These are phyloP conservation scores for Otocyon megalotis DNA, from an alignment of 2,113 vertebrate genomes.

Conservation along the genomic window DNA sequence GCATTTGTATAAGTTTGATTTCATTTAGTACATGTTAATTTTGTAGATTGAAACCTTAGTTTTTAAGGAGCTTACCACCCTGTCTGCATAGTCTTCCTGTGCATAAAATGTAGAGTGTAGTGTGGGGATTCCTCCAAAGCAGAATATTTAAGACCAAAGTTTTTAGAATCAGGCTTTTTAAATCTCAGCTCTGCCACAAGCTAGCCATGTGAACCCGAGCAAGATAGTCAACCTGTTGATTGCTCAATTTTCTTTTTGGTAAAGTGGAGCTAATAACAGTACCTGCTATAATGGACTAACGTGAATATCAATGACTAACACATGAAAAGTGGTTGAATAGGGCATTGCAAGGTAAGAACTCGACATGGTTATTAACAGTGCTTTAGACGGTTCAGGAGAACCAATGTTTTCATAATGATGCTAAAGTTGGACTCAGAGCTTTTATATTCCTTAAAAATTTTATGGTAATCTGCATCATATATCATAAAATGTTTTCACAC, in stretches of 20 bases:
- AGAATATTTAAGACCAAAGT: not conserved
- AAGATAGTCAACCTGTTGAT: not conserved
- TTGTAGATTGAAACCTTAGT: not conserved
- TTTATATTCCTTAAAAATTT: not conserved
- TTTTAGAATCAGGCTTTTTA: not conserved
- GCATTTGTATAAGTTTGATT: not conserved
- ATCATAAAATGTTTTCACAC: not conserved
- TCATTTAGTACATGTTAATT: not conserved
- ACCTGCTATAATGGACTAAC: not conserved
- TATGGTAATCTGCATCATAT: not conserved
- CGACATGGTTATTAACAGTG: not conserved
- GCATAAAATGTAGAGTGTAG: not conserved
- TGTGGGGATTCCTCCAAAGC: not conserved
- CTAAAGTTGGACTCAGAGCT: not conserved
- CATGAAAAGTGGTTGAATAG: not conserved
- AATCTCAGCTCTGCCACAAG: not conserved
- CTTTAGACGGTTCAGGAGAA: not conserved
- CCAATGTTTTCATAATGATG: not conserved
- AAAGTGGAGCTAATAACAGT: not conserved
- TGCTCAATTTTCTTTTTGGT: not conserved
- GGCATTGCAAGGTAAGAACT: not conserved
- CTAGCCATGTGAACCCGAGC: not conserved
- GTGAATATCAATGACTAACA: not conserved
- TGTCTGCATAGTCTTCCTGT: not conserved
- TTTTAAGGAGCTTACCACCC: not conserved